phyloP scores from a whole-genome alignment of 2,113 vertebrate species.

The Chaetura pelagica region DNA sequence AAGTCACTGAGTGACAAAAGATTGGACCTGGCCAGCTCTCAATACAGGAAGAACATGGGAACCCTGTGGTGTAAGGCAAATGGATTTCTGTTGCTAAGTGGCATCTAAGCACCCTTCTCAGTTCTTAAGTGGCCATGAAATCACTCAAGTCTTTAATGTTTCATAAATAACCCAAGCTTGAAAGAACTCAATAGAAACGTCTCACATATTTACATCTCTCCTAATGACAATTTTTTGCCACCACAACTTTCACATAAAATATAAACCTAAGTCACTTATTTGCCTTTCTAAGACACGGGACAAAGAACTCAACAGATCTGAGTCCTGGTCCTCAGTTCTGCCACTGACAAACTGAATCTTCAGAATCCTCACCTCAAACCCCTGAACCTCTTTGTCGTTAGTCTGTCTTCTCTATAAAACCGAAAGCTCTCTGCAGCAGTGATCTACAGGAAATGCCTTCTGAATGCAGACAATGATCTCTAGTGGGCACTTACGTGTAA shows the following conservation, averaged over 20 bases:
- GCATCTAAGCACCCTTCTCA: neutral
- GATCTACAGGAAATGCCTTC: neutral
- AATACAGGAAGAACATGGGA: neutral
- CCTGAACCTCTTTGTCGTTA: neutral
- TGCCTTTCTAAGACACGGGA: neutral
- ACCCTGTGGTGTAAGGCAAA: neutral
- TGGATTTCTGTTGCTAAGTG: neutral
- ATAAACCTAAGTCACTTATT: neutral
- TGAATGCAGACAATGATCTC: neutral
- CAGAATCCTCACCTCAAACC: fast-evolving
- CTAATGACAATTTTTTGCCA: neutral
- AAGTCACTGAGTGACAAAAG: neutral
- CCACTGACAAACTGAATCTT: neutral
- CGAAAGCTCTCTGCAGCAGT: neutral
- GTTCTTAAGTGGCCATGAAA: neutral
- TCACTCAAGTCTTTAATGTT: neutral
- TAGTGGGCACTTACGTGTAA: neutral
- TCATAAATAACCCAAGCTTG: neutral
- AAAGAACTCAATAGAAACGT: neutral
- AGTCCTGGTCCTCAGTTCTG: neutral
- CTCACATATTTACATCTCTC: neutral
- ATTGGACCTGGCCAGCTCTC: neutral
- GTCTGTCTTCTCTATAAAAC: neutral
- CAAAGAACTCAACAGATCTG: neutral
- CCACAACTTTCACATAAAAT: neutral